phyloP scores from a whole-genome alignment of 2,888 invertebrate genomes.

The Caenorhabditis angaria region DNA sequence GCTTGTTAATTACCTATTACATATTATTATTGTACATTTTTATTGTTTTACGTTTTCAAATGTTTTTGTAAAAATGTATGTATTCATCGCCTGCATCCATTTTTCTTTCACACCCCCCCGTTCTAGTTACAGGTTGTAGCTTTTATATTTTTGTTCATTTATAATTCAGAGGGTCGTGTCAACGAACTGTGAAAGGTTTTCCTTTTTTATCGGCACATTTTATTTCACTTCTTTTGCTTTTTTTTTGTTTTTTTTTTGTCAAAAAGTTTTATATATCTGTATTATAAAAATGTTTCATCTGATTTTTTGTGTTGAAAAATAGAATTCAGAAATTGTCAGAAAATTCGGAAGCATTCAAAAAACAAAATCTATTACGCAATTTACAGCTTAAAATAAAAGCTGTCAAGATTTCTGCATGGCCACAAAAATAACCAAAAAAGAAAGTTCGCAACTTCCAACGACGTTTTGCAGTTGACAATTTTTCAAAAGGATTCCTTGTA shows the following conservation, averaged over 20 bases:
- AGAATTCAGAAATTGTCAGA: not conserved
- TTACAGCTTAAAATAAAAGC: too few relatives aligned
- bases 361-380: too few relatives aligned
- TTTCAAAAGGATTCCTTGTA: too few relatives aligned
- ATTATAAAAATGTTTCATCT: not conserved
- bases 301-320: not conserved
- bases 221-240: not conserved
- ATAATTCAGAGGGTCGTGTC: not conserved
- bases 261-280: not conserved
- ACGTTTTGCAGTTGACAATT: too few relatives aligned
- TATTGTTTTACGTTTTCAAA: not conserved
- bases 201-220: not conserved
- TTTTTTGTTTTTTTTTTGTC: not conserved
- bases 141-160: not conserved
- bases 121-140: conserved; percentile 6
- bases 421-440: too few relatives aligned
- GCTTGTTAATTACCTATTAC: too few relatives aligned
- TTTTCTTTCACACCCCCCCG: not conserved
- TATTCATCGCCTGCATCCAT: conserved; percentile 8
- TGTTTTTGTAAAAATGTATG: conserved; percentile 1
- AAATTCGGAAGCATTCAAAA: too few relatives aligned
- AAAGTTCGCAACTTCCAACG: too few relatives aligned
- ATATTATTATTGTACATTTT: not conserved
- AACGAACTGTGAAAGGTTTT: not conserved
- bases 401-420: too few relatives aligned